Evolutionary conservation across 2,113 vertebrate species (phyloP).

Genomic region (Cebus imitator): DNA sequence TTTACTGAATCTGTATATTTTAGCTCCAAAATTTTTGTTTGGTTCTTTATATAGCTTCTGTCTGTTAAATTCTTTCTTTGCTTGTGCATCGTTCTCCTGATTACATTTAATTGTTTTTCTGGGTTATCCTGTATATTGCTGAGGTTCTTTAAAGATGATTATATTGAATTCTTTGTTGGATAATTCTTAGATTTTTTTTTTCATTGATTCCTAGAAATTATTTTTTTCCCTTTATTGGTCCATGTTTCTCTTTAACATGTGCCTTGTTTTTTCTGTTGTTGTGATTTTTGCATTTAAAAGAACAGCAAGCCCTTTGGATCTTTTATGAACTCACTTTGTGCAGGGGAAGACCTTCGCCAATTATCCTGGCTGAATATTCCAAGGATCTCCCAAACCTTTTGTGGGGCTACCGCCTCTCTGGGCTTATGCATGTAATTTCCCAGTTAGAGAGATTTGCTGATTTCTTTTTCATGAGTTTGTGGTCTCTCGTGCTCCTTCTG

Average conservation of each 20-base stretch:
- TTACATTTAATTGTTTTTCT: not conserved
- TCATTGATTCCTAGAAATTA: not conserved
- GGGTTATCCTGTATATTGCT: not conserved
- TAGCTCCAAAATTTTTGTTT: not conserved
- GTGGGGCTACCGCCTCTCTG: not conserved
- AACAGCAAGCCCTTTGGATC: not conserved
- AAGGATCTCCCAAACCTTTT: not conserved
- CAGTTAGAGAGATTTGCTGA: not conserved
- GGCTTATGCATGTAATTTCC: not conserved
- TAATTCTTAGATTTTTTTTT: not conserved
- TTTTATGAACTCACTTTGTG: not conserved
- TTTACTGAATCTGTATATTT: not conserved
- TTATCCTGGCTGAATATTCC: not conserved
- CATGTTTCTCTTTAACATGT: not conserved
- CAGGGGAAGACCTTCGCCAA: not conserved
- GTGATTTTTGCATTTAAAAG: not conserved
- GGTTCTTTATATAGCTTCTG: not conserved
- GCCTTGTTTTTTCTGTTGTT: not conserved
- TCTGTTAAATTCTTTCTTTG: not conserved
- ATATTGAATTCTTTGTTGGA: not conserved
- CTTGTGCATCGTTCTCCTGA: not conserved
- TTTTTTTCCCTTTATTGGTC: not conserved
- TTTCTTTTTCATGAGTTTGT: not conserved
- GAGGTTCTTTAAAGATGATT: not conserved
- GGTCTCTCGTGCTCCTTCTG: not conserved